Conservation (phyloP, 2,797 vertebrate species). For the Chaenodraco wilsoni region DNA sequence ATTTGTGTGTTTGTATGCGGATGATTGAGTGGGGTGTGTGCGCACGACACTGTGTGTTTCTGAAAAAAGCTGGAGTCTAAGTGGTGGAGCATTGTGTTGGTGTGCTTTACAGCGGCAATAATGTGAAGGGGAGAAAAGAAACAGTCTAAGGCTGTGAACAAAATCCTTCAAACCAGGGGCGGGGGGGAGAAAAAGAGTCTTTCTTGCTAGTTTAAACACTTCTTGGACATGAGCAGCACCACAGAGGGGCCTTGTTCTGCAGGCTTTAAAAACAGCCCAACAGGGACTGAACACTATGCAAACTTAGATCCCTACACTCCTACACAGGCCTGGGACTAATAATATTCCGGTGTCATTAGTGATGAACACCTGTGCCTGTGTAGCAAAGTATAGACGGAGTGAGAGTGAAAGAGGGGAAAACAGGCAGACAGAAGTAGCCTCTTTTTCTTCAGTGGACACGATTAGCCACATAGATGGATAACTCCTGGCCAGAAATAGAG, state of each 20-base stretch:
- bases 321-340: constrained; percentile 64
- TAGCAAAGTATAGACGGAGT: constrained; percentile 40
- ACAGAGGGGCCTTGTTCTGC: constrained; percentile 78
- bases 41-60: constrained; percentile 41
- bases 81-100: constrained; percentile 73
- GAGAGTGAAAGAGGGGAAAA: constrained; percentile 34
- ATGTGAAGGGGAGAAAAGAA: constrained; percentile 49
- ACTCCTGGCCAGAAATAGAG: constrained; percentile 69
- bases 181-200: constrained; percentile 14
- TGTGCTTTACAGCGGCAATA: constrained; percentile 65
- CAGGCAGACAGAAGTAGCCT: constrained; percentile 28
- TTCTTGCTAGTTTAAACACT: constrained; percentile 69
- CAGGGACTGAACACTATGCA: constrained; percentile 65
- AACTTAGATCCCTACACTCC: constrained; percentile 63
- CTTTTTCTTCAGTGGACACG: constrained; percentile 43
- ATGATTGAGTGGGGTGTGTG: constrained; percentile 65
- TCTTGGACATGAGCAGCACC: constrained; percentile 58
- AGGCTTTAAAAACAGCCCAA: constrained; percentile 74
- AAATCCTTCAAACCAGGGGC: constrained; percentile 35
- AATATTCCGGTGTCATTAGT: constrained; percentile 79
- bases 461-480: constrained; percentile 71
- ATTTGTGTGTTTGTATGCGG: constrained; percentile 65
- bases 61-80: constrained; percentile 57
- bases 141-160: constrained; percentile 42
- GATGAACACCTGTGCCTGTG: constrained; percentile 74